Conservation (phyloP, 1,140 invertebrate species). For the Scaptomyza graminum region DNA sequence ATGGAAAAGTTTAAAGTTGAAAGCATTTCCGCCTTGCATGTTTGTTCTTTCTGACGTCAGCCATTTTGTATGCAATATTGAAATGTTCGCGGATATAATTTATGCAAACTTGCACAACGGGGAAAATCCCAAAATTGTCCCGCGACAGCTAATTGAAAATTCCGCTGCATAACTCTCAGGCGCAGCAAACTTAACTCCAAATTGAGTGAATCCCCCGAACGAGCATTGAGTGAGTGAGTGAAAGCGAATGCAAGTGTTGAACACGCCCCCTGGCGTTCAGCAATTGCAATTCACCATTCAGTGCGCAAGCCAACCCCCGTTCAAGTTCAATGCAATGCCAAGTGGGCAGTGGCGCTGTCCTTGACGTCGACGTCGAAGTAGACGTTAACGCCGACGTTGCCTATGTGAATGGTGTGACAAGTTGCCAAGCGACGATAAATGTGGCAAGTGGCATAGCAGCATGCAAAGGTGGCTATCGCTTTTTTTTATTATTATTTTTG, state of each 20-base stretch:
- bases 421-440: slow-evolving; percentile 33
- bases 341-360: slow-evolving; percentile 47
- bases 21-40: slow-evolving; percentile 41
- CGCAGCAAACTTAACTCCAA: slow-evolving; percentile 35
- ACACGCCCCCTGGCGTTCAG: slow-evolving; percentile 61
- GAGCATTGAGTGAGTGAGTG: slow-evolving; percentile 16
- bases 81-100: slow-evolving; percentile 67
- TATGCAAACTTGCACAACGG: slow-evolving; percentile 45
- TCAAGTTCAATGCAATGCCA: slow-evolving; percentile 75
- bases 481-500: slow-evolving; percentile 8
- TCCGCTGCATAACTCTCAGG: slow-evolving; percentile 53
- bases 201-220: slow-evolving; percentile 24
- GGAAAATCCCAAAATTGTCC: slow-evolving; percentile 11
- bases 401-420: slow-evolving; percentile 40
- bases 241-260: slow-evolving; percentile 15
- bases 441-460: slow-evolving; percentile 4
- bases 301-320: slow-evolving; percentile 52
- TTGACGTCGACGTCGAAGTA: slow-evolving; percentile 41
- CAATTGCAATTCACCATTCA: slow-evolving; percentile 37
- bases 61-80: slow-evolving; percentile 49
- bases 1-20: slow-evolving; percentile 72
- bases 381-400: not conserved
- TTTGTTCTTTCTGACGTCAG: slow-evolving; percentile 55
- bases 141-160: slow-evolving; percentile 45
- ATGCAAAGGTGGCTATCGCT: slow-evolving; percentile 8